Percentiles rank a stretch among this genome's conserved stretches.
Conservation (phyloP, 2,888 invertebrate species). For the Crematogaster levior region DNA sequence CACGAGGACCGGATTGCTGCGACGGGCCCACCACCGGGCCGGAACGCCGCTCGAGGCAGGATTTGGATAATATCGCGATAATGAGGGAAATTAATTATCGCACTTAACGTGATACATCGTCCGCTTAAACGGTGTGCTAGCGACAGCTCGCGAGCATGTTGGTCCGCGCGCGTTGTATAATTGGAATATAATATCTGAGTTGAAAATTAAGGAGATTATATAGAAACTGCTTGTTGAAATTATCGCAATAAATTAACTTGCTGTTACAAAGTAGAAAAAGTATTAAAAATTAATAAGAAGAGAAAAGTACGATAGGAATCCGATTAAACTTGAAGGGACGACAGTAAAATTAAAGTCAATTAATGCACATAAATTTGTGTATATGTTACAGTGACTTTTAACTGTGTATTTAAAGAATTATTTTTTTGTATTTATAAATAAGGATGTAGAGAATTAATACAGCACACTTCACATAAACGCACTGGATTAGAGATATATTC, state of each 20-base stretch:
- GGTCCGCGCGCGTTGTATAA: constrained; percentile 5
- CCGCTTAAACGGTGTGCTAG: constrained; percentile 19
- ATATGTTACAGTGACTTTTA: not conserved
- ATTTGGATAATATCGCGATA: constrained; percentile 51
- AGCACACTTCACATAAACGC: not conserved
- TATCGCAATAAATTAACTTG: constrained; percentile 5
- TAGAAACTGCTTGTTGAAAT: constrained; percentile 20
- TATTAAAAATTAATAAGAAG: not conserved
- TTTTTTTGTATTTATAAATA: not conserved
- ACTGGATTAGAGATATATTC: not conserved
- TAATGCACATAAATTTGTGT: not conserved
- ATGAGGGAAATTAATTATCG: constrained; percentile 50
- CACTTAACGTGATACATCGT: constrained; percentile 39
- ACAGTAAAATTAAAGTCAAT: not conserved
- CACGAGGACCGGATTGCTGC: constrained; percentile 40
- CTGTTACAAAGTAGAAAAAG: not conserved
- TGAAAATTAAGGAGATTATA: not conserved
- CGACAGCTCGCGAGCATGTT: not conserved
- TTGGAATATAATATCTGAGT: constrained; percentile 25
- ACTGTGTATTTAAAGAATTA: not conserved
- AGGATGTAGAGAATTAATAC: constrained; percentile 1
- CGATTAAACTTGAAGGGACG: not conserved
- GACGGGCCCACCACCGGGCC: constrained; percentile 26
- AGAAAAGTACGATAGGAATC: not conserved
- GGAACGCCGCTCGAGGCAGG: not conserved